These are phyloP conservation scores for Hyles lineata DNA, from an alignment of 2,888 invertebrate genomes.

Conservation along the genomic window DNA sequence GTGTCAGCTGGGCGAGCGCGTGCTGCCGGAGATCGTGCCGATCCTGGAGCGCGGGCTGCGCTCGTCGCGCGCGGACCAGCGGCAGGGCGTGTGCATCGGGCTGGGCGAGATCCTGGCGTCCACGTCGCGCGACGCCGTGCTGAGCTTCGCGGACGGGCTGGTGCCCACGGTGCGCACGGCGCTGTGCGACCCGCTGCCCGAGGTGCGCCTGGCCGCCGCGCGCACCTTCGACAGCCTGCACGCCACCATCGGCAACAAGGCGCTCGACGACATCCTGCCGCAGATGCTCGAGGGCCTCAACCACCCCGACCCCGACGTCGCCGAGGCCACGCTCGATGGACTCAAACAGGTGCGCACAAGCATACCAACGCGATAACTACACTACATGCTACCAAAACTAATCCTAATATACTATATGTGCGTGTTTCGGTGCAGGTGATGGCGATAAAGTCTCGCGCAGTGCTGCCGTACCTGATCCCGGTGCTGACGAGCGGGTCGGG, in stretches of 20 bases:
- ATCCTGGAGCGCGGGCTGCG: slow-evolving; percentile 97
- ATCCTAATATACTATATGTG: not conserved
- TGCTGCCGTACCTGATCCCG: slow-evolving; percentile 97
- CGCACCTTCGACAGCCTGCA: slow-evolving; percentile 98
- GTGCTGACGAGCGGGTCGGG: slow-evolving; percentile 88
- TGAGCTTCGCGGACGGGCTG: slow-evolving; percentile 86
- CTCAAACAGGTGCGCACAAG: slow-evolving; percentile 88
- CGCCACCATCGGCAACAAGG: slow-evolving; percentile 95
- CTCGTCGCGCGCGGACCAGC: slow-evolving; percentile 96
- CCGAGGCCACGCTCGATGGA: slow-evolving; percentile 97
- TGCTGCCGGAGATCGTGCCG: slow-evolving; percentile 98
- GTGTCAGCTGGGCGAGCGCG: slow-evolving; percentile 93
- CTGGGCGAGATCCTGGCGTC: slow-evolving; percentile 99
- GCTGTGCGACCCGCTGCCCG: slow-evolving; percentile 95
- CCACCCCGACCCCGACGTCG: slow-evolving; percentile 90
- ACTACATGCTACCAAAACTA: too few species aligned
- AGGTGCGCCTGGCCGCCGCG: slow-evolving; percentile 97
- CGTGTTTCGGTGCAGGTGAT: slow-evolving; percentile 87
- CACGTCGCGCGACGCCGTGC: slow-evolving; percentile 96
- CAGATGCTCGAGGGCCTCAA: slow-evolving; percentile 91
- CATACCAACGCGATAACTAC: not conserved
- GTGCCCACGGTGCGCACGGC: slow-evolving; percentile 97
- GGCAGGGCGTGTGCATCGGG: slow-evolving; percentile 99
- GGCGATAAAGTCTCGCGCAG: slow-evolving; percentile 97
- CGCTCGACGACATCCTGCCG: slow-evolving; percentile 98